Evolutionary conservation across 2,113 vertebrate species (phyloP).

Genomic region (Pelecanoides urinatrix): DNA sequence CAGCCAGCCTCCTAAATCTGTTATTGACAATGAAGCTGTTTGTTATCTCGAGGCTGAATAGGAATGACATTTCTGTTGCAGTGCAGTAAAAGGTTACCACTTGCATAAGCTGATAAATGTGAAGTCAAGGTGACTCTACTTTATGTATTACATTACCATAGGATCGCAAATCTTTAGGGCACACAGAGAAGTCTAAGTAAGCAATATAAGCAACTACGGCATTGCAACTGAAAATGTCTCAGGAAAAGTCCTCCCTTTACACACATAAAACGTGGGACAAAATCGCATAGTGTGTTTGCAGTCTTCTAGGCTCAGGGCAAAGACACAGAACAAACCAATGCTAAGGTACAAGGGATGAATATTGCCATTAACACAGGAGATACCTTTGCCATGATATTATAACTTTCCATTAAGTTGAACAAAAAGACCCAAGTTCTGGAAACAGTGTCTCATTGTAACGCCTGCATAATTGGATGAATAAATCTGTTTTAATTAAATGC

Average conservation of each 20-base stretch:
- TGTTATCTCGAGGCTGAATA: conserved; percentile 29
- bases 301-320: neutral
- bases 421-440: neutral
- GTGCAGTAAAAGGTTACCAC: conserved; percentile 59
- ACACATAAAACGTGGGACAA: neutral
- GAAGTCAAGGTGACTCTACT: conserved; percentile 67
- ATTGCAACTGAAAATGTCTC: neutral
- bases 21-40: conserved; percentile 3
- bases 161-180: conserved; percentile 35
- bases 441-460: neutral
- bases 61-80: conserved; percentile 55
- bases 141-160: conserved; percentile 44
- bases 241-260: neutral
- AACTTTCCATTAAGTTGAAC: neutral
- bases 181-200: neutral
- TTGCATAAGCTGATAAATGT: conserved; percentile 60
- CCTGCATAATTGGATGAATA: conserved; percentile 19
- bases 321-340: neutral
- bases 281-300: neutral
- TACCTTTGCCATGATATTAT: neutral
- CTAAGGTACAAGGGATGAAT: neutral
- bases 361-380: neutral
- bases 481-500: conserved; percentile 32
- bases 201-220: neutral
- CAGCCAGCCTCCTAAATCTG: neutral